Percentiles rank a stretch among this genome's conserved stretches.
phyloP scores from a whole-genome alignment of 2,113 vertebrate species.

The Bambusicola thoracicus region DNA sequence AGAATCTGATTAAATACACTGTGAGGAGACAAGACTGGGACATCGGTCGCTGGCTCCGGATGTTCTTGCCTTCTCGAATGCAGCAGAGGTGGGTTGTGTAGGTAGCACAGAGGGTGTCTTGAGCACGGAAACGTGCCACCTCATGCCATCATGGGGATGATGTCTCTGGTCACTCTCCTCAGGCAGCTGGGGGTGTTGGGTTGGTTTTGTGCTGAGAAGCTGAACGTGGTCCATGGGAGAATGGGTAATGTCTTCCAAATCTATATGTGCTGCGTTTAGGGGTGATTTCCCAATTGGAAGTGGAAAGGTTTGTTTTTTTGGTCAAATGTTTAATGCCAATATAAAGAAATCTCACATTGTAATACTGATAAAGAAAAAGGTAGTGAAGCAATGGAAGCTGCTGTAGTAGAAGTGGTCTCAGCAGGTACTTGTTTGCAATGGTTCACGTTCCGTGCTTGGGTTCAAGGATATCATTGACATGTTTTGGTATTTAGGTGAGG shows the following conservation, averaged over 20 bases:
- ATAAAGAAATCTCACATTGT: background rate
- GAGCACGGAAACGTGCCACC: background rate
- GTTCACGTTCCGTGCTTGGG: background rate
- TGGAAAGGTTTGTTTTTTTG: background rate
- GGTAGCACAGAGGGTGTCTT: fast-evolving
- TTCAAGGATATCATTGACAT: background rate
- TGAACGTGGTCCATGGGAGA: background rate
- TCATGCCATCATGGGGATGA: background rate
- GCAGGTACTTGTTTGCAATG: background rate
- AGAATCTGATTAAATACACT: background rate
- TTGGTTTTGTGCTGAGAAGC: background rate
- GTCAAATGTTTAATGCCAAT: background rate
- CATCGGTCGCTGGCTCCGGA: background rate
- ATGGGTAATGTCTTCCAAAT: background rate
- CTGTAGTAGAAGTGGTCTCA: background rate
- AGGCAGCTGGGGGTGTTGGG: background rate
- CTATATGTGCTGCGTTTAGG: background rate
- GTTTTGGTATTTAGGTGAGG: background rate
- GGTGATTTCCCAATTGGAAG: background rate
- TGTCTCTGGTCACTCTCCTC: background rate
- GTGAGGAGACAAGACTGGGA: background rate
- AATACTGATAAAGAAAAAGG: background rate
- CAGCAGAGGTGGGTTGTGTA: background rate
- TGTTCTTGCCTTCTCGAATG: background rate
- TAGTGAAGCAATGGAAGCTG: background rate